Conservation (phyloP, 2,888 invertebrate genomes). For the Mycalesis mineus region DNA sequence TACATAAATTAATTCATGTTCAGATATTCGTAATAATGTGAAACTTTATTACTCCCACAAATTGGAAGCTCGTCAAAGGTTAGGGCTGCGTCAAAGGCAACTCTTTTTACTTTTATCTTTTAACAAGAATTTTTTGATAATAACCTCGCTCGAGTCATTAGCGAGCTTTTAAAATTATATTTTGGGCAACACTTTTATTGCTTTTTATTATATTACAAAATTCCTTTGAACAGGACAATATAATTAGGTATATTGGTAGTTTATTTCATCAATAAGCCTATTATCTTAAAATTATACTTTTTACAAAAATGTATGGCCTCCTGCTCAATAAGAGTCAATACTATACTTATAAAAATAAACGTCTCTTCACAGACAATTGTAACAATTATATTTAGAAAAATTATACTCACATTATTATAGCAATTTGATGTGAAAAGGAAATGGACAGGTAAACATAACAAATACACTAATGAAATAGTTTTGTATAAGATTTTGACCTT, state of each 20-base stretch:
- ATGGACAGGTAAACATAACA: too few relatives aligned
- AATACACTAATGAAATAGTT: too few relatives aligned
- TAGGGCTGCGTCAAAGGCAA: constrained; percentile 5
- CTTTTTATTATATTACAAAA: constrained; percentile 9
- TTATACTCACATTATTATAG: too few relatives aligned
- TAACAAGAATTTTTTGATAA: constrained; percentile 6
- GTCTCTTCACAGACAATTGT: too few relatives aligned
- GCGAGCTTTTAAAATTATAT: constrained; percentile 4
- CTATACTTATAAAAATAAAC: too few relatives aligned
- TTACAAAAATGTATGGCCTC: too few relatives aligned
- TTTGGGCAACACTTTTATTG: background rate
- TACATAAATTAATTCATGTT: constrained; percentile 4
- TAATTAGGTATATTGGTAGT: constrained; percentile 19
- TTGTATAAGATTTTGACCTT: too few relatives aligned
- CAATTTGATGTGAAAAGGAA: too few relatives aligned
- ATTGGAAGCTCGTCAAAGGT: constrained; percentile 9
- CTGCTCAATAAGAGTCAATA: too few relatives aligned
- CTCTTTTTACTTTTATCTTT: constrained; percentile 12
- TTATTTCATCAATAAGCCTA: constrained; percentile 14
- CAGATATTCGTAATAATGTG: constrained; percentile 4
- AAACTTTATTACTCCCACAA: constrained; percentile 2
- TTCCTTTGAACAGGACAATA: background rate
- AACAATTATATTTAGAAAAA: too few relatives aligned
- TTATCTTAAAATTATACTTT: background rate
- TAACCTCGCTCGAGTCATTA: constrained; percentile 6